These are phyloP conservation scores for Pithecia hirsuta DNA, from an alignment of 2,797 vertebrate species.

Conservation along the genomic window DNA sequence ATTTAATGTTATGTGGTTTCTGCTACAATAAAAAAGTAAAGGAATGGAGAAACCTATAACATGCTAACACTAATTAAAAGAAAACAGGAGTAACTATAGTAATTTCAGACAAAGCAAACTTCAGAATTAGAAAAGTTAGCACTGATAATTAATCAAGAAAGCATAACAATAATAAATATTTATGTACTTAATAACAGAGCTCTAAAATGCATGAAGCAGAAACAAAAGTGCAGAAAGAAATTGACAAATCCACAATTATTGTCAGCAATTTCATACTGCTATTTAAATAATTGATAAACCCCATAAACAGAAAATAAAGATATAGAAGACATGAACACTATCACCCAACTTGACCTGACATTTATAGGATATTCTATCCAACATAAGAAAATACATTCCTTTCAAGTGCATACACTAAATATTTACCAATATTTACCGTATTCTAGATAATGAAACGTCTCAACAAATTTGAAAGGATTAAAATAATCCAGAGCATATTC, in stretches of 20 bases:
- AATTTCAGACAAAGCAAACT: background rate
- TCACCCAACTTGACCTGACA: background rate
- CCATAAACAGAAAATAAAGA: constrained; percentile 1
- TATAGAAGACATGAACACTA: background rate
- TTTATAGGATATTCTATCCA: background rate
- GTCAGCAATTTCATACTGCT: background rate
- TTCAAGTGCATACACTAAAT: background rate
- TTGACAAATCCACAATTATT: background rate
- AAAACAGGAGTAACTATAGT: background rate
- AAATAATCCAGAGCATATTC: background rate
- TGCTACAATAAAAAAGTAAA: background rate
- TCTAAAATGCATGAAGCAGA: background rate
- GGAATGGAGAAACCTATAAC: background rate
- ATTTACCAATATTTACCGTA: background rate
- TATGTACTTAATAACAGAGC: background rate
- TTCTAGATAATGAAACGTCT: background rate
- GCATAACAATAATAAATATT: background rate
- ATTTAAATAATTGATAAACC: background rate
- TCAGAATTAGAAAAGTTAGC: constrained; percentile 7
- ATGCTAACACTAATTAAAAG: background rate
- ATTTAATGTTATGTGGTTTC: background rate
- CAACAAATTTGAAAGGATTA: background rate
- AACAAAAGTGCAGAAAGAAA: background rate
- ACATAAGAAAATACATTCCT: constrained; percentile 20
- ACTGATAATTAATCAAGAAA: background rate